Evolutionary conservation across 2,797 vertebrate genomes (phyloP), one percentile per base, ranked within the genome.

Genomic region (Tenualosa ilisha): DNA sequence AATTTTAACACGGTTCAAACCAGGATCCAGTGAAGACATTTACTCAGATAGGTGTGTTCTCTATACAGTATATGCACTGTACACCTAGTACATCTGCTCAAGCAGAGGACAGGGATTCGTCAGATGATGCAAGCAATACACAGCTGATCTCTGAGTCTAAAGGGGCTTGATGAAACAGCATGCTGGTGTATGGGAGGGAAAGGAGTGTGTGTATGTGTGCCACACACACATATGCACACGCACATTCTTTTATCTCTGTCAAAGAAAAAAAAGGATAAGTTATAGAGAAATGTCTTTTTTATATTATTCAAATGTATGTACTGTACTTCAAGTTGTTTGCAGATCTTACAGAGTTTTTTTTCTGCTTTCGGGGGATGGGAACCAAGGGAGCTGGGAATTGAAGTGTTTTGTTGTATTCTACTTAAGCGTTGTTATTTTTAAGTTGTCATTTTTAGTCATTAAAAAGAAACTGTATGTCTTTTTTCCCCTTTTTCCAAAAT

Each of bases 381-480:
- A 81, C 63, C 54, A 81, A 82, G 22, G 68, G 63, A 85, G 20
- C 86, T 84, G 85, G 22, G 20, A 75, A 86, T 85, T 83, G 85
- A 72, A 22, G 82, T 88, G 85, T 85, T 72, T 37, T 68, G 81
- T 86, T 84, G 63, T 86, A 68, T 87, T 79, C 85, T 46, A 85
- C 79, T 85, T 86, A 85, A 84, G 82, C 68, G 61, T 88, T 81
- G 85, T 86, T 88, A 85, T 83, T 83, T 84, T 49, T 61, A 56
- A 86, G 81, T 84, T 86, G 82, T 81, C 82, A 79, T 84, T 89
- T 90, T 88, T 87, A 87, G 88, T 84, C 87, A 84, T 81, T 65
- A 82, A 85, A 72, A 79, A 79, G 13, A 46, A 79, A 79, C 43
- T 79, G 72, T 49, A 82, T 84, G 82, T 84, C 26, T 40, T 75